Percentiles rank a stretch among this genome's conserved stretches.
These are phyloP conservation scores for Hetaerina titia DNA, from an alignment of 2,888 invertebrate species.

Conservation along the genomic window DNA sequence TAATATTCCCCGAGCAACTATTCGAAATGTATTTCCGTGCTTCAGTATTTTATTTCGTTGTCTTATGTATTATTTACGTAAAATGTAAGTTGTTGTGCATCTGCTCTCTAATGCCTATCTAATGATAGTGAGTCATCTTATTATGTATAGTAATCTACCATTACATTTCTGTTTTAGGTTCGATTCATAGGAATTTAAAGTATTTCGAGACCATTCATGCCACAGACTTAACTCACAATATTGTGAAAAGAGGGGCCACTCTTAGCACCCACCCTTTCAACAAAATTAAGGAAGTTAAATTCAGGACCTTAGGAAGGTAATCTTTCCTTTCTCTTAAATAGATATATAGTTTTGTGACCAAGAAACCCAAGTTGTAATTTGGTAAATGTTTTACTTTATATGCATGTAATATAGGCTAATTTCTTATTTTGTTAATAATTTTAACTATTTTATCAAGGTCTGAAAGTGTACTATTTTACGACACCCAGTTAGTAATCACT, in stretches of 20 bases:
- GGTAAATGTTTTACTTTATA: no score
- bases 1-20: neutral
- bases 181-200: slow-evolving; percentile 86
- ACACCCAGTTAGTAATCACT: no score
- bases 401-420: no score
- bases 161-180: slow-evolving; percentile 78
- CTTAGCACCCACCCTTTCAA: slow-evolving; percentile 91
- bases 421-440: no score
- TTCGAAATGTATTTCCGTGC: neutral
- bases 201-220: slow-evolving; percentile 90
- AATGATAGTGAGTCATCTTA: no score
- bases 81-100: neutral
- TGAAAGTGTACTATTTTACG: no score
- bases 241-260: slow-evolving; percentile 90
- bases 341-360: no score
- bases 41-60: neutral
- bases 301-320: slow-evolving; percentile 86
- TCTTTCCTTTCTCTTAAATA: slow-evolving; percentile 51
- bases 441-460: no score
- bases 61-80: neutral
- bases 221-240: slow-evolving; percentile 85
- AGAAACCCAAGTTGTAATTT: no score
- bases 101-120: no score
- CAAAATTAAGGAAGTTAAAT: slow-evolving; percentile 91
- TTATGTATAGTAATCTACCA: neutral